Base-by-base conservation (phyloP, 2,888 invertebrate genomes). In the Ellobium chinense region DNA sequence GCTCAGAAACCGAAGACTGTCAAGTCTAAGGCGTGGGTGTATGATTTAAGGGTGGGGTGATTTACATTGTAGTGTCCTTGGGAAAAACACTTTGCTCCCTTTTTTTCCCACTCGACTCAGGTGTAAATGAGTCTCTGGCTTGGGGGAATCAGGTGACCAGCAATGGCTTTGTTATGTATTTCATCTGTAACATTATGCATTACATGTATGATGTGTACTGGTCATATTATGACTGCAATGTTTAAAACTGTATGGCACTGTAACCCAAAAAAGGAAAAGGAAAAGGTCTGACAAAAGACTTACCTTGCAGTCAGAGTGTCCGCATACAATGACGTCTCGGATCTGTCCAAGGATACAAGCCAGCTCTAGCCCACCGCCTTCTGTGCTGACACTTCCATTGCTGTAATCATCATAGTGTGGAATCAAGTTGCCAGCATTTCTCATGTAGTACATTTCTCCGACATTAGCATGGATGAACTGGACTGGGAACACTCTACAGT, bases 361-460 rank as follows among this genome's bases (percentile, higher is more conserved):
- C 76, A 99, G 94, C 93, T 99, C 99, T 87, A 99, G 93, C 4
- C 98, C 99, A 7, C 98, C 99, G 12, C 98, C 98, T 93, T 99
- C 99, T 87, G 98, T 98, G 88, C 97, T 97, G 5, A 97, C 97
- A 90, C 96, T 95, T 92, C 97, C 97, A 89, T 97, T 96, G 29
- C 72, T 68, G 92, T 97, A 97, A 92, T 97, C 96, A 90, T 96
- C 96, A 21, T 97, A 96, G 92, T 98, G 96, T 0, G 99, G 99
- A 88, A 99, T 96, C 80, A 99, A 94, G 93, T 99, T 99, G 4
- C 92, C 99, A 66, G 99, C 98, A 94, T 99, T 99, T 93, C 99
- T 95, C 1, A 99, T 98, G 88, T 99, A 96, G 94, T 98, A 99
- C 97, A 98, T 98, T 93, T 99, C 98, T 66, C 99, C 99, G 85